Evolutionary conservation across 2,888 invertebrate genomes (phyloP), one percentile per base, ranked within the genome.

Genomic region (Lasius platythorax): DNA sequence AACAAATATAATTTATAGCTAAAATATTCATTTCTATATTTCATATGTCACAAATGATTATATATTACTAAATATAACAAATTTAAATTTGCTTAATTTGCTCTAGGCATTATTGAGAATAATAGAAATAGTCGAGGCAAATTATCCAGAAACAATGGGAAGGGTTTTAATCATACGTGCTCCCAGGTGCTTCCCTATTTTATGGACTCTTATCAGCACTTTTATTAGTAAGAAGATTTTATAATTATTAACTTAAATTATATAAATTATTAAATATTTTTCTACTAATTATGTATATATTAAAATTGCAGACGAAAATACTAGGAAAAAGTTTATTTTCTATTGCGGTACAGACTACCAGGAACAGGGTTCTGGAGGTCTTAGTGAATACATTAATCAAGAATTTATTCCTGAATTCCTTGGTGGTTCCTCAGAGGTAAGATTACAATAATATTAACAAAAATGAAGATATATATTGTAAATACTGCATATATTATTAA

Each of bases 61-160:
- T 50, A 18, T n/a, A 72, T 58, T 33, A 9, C 1, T 33, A 15
- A 66, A 6, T 72, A 12, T 82, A 53, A 66, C 50, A 61, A 58
- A 66, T 72, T 43, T 61, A 64, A 66, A 64, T 50, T 70, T 23
- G 1, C 1, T 66, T n/a, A 28, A 76, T 85, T 61, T 70, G 11
- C 91, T 91, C 6, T 79, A 95, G 95, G 97, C 97, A 0, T 95
- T 97, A 88, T 94, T 97, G 82, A 94, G 96, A 84, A 96, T 96
- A 93, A 98, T 98, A 91, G 97, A 98, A 95, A 97, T 98, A 72
- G 98, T 98, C 40, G 98, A 99, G 95, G 97, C 97, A 66, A 98
- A 99, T 95, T 99, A 99, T 95, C 99, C 99, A 0, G 99, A 99
- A 96, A 99, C 99, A 12, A 98, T 99, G 97, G 98, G 98, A 1